phyloP scores from a whole-genome alignment of 2,113 vertebrate species.

The Oreochromis tanganicae region DNA sequence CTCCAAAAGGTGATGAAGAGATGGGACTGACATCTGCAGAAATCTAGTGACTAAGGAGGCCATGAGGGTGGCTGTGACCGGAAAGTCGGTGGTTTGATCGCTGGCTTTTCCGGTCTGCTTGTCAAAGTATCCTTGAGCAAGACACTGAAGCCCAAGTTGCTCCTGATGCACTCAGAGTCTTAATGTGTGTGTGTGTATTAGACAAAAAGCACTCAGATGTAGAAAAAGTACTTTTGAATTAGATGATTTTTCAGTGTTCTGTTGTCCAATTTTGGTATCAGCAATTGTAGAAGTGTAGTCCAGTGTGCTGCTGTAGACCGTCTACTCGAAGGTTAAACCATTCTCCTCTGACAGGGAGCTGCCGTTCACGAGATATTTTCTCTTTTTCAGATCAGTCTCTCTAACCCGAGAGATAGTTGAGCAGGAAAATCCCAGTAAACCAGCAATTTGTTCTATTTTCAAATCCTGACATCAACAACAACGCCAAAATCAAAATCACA shows the following conservation, averaged over 20 bases:
- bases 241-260: neutral
- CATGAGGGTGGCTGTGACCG: neutral
- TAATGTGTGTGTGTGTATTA: neutral
- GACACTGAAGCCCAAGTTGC: neutral
- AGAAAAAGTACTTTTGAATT: neutral
- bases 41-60: fast-evolving
- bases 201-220: neutral
- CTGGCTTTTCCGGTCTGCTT: neutral
- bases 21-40: neutral
- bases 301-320: neutral
- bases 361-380: neutral
- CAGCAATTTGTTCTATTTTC: neutral
- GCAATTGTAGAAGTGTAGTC: neutral
- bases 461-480: neutral
- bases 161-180: neutral
- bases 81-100: neutral
- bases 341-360: neutral
- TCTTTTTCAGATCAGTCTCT: neutral
- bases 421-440: neutral
- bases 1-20: neutral
- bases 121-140: neutral
- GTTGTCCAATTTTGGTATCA: neutral
- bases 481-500: neutral
- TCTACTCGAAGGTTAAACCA: neutral
- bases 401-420: neutral